These are phyloP conservation scores for Craseonycteris thonglongyai DNA, from an alignment of 2,113 vertebrate genomes.

Conservation along the genomic window DNA sequence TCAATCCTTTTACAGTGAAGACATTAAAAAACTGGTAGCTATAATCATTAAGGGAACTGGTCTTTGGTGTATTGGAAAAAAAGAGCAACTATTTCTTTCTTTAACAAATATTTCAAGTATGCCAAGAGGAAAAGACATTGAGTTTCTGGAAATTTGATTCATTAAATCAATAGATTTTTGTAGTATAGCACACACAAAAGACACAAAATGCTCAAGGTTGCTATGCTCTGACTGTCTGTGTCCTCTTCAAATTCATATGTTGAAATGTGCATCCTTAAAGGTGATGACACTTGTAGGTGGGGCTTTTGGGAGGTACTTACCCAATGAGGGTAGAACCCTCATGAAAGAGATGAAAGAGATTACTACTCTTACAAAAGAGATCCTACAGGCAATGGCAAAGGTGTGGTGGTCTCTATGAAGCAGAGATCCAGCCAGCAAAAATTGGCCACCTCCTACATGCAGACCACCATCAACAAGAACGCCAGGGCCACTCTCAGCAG, in stretches of 20 bases:
- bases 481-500: constrained; percentile 88
- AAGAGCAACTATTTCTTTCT: background rate
- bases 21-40: background rate
- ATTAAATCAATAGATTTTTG: background rate
- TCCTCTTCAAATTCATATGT: background rate
- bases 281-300: too few relatives aligned
- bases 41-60: background rate
- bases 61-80: background rate
- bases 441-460: constrained; percentile 83
- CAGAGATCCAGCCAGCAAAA: constrained; percentile 83
- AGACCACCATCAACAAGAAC: constrained; percentile 92
- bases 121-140: background rate
- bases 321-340: background rate
- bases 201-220: background rate
- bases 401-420: too few relatives aligned
- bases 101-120: background rate
- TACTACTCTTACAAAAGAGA: background rate
- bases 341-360: background rate
- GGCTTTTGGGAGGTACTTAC: background rate
- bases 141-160: background rate
- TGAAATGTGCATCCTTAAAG: background rate
- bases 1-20: background rate
- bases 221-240: background rate
- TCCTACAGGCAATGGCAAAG: background rate
- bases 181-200: background rate